These are phyloP conservation scores for Myioborus miniatus DNA, from an alignment of 2,797 vertebrate genomes.

Conservation along the genomic window DNA sequence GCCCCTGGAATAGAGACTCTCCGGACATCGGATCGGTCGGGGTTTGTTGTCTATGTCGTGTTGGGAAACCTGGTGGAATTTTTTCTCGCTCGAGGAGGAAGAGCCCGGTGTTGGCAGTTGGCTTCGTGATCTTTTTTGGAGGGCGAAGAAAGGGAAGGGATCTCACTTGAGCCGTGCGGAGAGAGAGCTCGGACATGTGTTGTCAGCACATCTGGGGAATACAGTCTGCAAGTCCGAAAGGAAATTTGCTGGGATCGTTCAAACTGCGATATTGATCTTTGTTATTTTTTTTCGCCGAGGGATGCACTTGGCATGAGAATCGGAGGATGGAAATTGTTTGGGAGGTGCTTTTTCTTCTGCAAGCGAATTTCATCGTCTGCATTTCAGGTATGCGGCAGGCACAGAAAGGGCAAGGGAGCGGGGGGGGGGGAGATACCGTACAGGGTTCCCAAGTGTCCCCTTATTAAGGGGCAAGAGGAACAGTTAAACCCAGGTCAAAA, in stretches of 20 bases:
- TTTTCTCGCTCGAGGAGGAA: slow-evolving; percentile 67
- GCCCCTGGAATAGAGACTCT: slow-evolving; percentile 55
- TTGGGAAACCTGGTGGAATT: slow-evolving; percentile 74
- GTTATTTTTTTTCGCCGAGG: slow-evolving; percentile 81
- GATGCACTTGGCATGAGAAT: slow-evolving; percentile 96
- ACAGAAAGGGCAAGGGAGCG: neutral
- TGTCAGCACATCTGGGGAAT: slow-evolving; percentile 86
- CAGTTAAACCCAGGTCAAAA: neutral
- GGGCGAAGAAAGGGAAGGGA: slow-evolving; percentile 63
- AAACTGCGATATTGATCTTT: slow-evolving; percentile 84
- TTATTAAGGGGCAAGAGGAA: neutral
- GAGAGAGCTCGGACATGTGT: slow-evolving; percentile 84
- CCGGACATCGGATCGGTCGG: slow-evolving; percentile 42
- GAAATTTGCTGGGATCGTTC: slow-evolving; percentile 83
- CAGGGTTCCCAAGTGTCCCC: neutral
- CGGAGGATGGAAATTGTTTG: slow-evolving; percentile 97
- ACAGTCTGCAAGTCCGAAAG: slow-evolving; percentile 84
- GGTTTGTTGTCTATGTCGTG: slow-evolving; percentile 78
- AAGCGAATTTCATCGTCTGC: slow-evolving; percentile 94
- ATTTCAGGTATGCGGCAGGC: slow-evolving; percentile 89
- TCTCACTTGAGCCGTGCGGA: slow-evolving; percentile 64
- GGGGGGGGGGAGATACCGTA: neutral
- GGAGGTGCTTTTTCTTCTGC: slow-evolving; percentile 96
- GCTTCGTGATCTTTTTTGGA: slow-evolving; percentile 58
- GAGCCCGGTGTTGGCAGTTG: slow-evolving; percentile 57